Evolutionary conservation across 2,113 vertebrate genomes (phyloP), one percentile per base, ranked within the genome.

Genomic region (Danio rerio): DNA sequence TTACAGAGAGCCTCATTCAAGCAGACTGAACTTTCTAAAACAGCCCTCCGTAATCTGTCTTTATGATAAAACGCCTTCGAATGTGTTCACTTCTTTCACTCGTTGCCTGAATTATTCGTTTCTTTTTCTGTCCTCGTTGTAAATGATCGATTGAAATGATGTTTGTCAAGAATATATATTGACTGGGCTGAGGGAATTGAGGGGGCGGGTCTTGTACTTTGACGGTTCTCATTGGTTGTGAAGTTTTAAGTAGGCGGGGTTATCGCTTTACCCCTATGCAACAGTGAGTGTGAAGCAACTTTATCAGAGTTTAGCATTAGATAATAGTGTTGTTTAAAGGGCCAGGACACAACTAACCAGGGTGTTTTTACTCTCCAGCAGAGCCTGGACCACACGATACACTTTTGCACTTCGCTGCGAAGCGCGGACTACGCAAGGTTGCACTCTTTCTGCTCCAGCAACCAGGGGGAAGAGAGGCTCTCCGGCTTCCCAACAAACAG

Each of bases 361-460:
- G 18, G 42, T 7, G 5, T 47, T 55, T 50, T 82, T 78, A 4
- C 49, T 9, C 69, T 66, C 31, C 18, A 62, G 43, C 88, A 95
- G 95, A 94, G 86, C 88, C 87, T 77, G 85, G 90, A 80, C 94
- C 93, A 18, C 93, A 93, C 59, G 96, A 96, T 16, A 96, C 95
- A 0, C 72, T 98, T 81, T 92, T 97, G 93, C 96, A 97, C 87
- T 95, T 97, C 84, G 95, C 96, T 0, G 95, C 93, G 72, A 86
- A 95, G 62, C 94, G 95, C 16, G 96, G 95, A 6, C 92, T 96
- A 82, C 90, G 93, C 81, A 89, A 91, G 0, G 85, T 96, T 85
- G 91, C 95, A 0, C 90, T 92, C 87, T 95, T 96, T 65, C 93
- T 96, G 62, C 88, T 97, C 83, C 94, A 95, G 90, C 95, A 96